These are phyloP conservation scores for Remorina albescens DNA, from an alignment of 2,797 vertebrate species.

Conservation along the genomic window DNA sequence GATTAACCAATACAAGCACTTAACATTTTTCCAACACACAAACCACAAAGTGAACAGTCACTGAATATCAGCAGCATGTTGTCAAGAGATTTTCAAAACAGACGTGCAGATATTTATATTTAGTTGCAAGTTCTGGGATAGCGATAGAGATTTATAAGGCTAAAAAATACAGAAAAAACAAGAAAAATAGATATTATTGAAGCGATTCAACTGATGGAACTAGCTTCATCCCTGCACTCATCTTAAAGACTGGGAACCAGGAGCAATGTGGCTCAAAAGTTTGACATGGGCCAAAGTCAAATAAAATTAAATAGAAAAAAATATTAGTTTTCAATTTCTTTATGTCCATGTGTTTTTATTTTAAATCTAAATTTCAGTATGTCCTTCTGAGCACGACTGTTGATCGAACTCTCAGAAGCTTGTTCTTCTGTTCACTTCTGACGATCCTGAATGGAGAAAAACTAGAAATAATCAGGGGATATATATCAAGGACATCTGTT, in stretches of 20 bases:
- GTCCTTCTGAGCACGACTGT: conserved; percentile 81
- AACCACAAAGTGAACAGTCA: conserved; percentile 83
- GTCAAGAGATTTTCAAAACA: conserved; percentile 74
- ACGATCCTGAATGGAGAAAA: conserved; percentile 87
- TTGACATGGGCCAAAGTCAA: conserved; percentile 79
- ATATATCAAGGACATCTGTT: not conserved
- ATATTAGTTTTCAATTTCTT: conserved; percentile 78
- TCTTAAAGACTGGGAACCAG: conserved; percentile 65
- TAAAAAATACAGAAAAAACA: conserved; percentile 69
- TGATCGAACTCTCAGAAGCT: conserved; percentile 79
- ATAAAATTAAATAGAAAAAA: conserved; percentile 86
- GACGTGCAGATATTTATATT: conserved; percentile 83
- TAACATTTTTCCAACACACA: conserved; percentile 82
- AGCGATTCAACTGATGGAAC: conserved; percentile 76
- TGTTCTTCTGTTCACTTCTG: conserved; percentile 93
- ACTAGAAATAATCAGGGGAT: not conserved
- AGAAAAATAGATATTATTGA: conserved; percentile 74
- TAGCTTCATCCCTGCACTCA: conserved; percentile 79
- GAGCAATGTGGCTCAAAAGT: conserved; percentile 77
- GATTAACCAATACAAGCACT: conserved; percentile 82
- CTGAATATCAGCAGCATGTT: conserved; percentile 83
- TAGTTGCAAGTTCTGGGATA: conserved; percentile 70
- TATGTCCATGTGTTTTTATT: conserved; percentile 73
- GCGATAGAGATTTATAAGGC: conserved; percentile 71
- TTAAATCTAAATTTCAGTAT: conserved; percentile 78